phyloP scores from a whole-genome alignment of 1,140 invertebrate genomes.

The Eubasilissa regina region DNA sequence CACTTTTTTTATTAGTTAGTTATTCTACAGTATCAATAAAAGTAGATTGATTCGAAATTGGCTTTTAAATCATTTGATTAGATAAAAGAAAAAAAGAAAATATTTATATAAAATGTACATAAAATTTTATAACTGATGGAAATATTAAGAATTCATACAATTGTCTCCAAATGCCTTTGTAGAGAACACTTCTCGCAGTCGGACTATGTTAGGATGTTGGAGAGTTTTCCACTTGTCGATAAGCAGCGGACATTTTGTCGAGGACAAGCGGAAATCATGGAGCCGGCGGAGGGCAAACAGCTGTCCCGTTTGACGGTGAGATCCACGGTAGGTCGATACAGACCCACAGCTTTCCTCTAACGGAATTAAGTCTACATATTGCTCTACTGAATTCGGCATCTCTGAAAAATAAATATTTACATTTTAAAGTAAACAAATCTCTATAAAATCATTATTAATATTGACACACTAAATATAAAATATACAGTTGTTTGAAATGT shows the following conservation, averaged over 20 bases:
- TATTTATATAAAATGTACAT: not conserved
- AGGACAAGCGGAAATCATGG: constrained; percentile 87
- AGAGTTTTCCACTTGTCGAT: constrained; percentile 96
- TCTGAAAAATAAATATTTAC: constrained; percentile 69
- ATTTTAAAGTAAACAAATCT: no score
- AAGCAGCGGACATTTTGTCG: constrained; percentile 87
- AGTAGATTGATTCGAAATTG: no score
- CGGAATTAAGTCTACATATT: constrained; percentile 91
- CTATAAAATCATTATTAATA: no score
- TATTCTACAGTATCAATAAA: no score
- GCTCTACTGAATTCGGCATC: constrained; percentile 89
- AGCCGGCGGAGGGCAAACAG: constrained; percentile 91
- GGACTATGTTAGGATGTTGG: constrained; percentile 93
- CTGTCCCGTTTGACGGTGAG: constrained; percentile 89
- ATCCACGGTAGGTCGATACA: constrained; percentile 86
- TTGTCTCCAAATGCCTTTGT: constrained; percentile 97
- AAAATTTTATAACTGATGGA: constrained; percentile 9
- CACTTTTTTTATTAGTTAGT: no score
- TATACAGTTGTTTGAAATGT: no score
- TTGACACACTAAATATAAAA: no score
- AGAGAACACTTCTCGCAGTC: constrained; percentile 93
- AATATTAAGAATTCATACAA: constrained; percentile 77
- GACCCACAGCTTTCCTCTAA: constrained; percentile 74
- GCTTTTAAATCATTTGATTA: no score
- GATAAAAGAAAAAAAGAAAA: no score